phyloP scores from a whole-genome alignment of 2,888 invertebrate genomes.

The Epinotia nisella region DNA sequence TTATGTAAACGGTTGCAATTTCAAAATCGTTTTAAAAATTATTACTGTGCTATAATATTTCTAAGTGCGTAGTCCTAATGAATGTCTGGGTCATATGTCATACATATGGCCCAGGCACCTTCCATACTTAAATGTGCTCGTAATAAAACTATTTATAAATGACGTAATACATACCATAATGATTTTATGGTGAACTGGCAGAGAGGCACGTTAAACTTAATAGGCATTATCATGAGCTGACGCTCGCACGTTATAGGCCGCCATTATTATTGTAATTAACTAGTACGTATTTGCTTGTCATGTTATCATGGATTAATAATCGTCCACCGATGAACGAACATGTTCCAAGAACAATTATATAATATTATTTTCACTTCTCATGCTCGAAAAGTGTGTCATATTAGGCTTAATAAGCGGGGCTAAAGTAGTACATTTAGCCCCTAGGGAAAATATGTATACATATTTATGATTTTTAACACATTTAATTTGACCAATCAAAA shows the following conservation, averaged over 20 bases:
- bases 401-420: too few species aligned
- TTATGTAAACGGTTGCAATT: too few species aligned
- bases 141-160: background rate
- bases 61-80: too few species aligned
- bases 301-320: background rate
- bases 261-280: constrained; percentile 3
- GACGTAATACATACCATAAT: too few species aligned
- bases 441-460: too few species aligned
- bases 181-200: background rate
- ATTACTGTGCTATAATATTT: too few species aligned
- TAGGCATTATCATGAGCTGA: background rate
- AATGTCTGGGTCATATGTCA: background rate
- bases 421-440: too few species aligned
- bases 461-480: too few species aligned
- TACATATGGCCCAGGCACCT: background rate
- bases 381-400: too few species aligned
- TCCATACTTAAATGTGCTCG: background rate
- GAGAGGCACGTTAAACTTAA: background rate
- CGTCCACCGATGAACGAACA: background rate
- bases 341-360: background rate
- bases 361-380: too few species aligned
- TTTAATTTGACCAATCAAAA: too few species aligned
- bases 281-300: background rate
- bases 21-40: too few species aligned
- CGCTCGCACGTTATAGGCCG: background rate